Conservation (phyloP, 2,113 vertebrate species). For the Globicephala melas region DNA sequence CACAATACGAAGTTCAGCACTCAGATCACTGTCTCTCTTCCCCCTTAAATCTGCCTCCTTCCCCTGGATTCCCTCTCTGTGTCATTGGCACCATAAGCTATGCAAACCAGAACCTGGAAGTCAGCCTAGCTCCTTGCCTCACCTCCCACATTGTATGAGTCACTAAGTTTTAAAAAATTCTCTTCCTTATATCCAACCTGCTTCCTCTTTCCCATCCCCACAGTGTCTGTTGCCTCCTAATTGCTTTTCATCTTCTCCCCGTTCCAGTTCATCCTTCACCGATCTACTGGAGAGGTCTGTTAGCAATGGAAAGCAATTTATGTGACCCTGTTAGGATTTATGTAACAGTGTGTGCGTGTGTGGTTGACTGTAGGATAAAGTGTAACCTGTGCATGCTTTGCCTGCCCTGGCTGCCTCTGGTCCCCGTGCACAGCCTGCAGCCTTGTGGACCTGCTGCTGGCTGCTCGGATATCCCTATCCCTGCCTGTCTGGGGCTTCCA, state of each 20-base stretch:
- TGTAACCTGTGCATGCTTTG: fast-evolving
- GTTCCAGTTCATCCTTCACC: neutral
- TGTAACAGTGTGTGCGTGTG: neutral
- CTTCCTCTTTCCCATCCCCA: neutral
- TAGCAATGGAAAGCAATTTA: neutral
- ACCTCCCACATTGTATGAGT: neutral
- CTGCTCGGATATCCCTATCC: neutral
- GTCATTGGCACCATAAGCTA: neutral
- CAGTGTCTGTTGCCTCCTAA: neutral
- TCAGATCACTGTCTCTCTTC: neutral
- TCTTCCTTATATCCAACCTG: neutral
- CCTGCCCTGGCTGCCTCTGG: fast-evolving
- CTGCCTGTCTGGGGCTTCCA: neutral
- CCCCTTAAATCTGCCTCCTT: neutral
- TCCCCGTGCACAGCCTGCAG: fast-evolving
- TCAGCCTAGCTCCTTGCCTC: neutral
- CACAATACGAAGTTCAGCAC: neutral
- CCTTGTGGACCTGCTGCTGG: neutral
- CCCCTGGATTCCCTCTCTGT: neutral
- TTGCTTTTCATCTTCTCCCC: neutral
- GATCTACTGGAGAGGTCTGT: neutral
- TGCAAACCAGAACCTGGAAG: neutral
- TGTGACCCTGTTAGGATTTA: neutral
- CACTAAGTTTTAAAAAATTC: neutral
- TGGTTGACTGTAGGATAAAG: neutral